Percentiles rank a stretch among this genome's conserved stretches.
These are phyloP conservation scores for Phengaris alcon DNA, from an alignment of 2,888 invertebrate genomes.

Conservation along the genomic window DNA sequence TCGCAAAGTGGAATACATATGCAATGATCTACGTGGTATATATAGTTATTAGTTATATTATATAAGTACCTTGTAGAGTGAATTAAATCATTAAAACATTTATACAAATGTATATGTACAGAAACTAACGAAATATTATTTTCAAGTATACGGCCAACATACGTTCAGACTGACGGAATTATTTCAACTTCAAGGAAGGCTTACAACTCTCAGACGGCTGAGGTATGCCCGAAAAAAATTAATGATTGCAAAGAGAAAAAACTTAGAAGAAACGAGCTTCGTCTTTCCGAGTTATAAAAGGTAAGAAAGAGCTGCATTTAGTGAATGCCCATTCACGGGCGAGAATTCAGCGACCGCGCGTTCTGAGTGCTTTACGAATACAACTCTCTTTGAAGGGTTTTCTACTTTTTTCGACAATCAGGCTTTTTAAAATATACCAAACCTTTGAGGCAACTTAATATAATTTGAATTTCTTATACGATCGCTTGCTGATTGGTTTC, in stretches of 20 bases:
- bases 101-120: background rate
- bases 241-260: conserved; percentile 49
- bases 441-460: conserved; percentile 30
- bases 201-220: conserved; percentile 40
- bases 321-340: conserved; percentile 74
- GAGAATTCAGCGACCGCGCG: conserved; percentile 65
- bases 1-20: too few species aligned
- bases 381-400: conserved; percentile 55
- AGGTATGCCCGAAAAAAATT: conserved; percentile 55
- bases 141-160: conserved; percentile 20
- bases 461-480: conserved; percentile 5
- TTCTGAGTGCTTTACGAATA: conserved; percentile 51
- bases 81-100: conserved; percentile 2
- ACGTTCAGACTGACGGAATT: conserved; percentile 20
- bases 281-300: conserved; percentile 72
- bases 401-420: conserved; percentile 72
- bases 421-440: conserved; percentile 44
- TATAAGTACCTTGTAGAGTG: background rate
- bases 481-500: conserved; percentile 5
- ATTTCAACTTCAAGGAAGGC: conserved; percentile 29
- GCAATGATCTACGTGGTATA: too few species aligned
- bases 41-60: too few species aligned
- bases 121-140: conserved; percentile 24
- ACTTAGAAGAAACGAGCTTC: conserved; percentile 67
- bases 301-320: conserved; percentile 73